These are phyloP conservation scores for Buathra laborator DNA, from an alignment of 2,888 invertebrate genomes.

Conservation along the genomic window DNA sequence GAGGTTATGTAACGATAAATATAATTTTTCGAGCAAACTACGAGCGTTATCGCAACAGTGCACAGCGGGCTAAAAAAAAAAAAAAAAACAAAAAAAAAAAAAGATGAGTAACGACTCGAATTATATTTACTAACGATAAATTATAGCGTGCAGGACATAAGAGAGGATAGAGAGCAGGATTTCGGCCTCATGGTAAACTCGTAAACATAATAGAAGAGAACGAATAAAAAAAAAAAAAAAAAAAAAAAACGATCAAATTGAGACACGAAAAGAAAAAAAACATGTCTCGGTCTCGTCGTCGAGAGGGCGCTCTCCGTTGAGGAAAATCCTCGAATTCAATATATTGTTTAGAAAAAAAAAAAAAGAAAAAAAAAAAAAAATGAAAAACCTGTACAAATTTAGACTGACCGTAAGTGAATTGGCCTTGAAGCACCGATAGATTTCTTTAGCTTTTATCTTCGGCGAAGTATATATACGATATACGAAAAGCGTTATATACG, in stretches of 20 bases:
- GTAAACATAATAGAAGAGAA: slow-evolving; percentile 34
- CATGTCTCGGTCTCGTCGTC: slow-evolving; percentile 62
- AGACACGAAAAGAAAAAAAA: slow-evolving; percentile 37
- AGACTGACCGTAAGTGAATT: slow-evolving; percentile 71
- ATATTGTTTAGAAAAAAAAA: slow-evolving; percentile 55
- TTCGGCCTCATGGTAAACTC: slow-evolving; percentile 50
- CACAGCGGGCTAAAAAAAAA: slow-evolving; percentile 58
- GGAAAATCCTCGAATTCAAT: slow-evolving; percentile 55
- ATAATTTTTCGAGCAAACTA: slow-evolving; percentile 29
- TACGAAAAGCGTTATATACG: slow-evolving; percentile 23
- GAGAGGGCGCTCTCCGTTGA: slow-evolving; percentile 35
- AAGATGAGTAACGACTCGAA: slow-evolving; percentile 42
- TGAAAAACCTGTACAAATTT: slow-evolving; percentile 66
- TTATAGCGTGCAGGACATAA: slow-evolving; percentile 57
- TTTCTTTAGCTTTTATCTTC: slow-evolving; percentile 63
- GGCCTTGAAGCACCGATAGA: slow-evolving; percentile 71
- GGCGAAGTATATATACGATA: slow-evolving; percentile 39
- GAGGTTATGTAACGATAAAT: background rate
- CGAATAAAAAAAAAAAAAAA: slow-evolving; percentile 31
- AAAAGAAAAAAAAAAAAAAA: slow-evolving; percentile 31
- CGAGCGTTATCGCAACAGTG: slow-evolving; percentile 50
- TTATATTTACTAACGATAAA: slow-evolving; percentile 49
- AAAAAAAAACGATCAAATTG: slow-evolving; percentile 29
- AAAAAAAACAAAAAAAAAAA: slow-evolving; percentile 50
- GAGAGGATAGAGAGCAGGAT: slow-evolving; percentile 54